Evolutionary conservation across 2,888 invertebrate species (phyloP).

Genomic region (Pelosia muscerda): DNA sequence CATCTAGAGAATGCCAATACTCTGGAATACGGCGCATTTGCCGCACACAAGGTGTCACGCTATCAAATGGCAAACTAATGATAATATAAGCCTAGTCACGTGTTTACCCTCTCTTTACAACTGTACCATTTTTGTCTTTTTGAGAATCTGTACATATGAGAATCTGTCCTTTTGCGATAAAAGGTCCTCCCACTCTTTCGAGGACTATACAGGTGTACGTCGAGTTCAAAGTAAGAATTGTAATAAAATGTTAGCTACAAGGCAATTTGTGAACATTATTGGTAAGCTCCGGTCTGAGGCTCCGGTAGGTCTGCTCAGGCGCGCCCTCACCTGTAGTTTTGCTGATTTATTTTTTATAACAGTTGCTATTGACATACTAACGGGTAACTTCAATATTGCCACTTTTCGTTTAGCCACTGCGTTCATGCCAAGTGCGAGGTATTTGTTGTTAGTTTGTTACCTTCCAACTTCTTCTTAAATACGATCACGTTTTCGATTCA

Average conservation of each 20-base stretch:
- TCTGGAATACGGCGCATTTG: too few relatives aligned
- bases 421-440: background rate
- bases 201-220: background rate
- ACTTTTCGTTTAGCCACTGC: background rate
- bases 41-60: too few relatives aligned
- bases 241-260: background rate
- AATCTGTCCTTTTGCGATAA: too few relatives aligned
- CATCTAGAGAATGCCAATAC: too few relatives aligned
- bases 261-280: background rate
- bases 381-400: background rate
- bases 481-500: background rate
- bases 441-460: too few relatives aligned
- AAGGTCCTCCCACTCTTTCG: background rate
- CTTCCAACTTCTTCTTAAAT: background rate
- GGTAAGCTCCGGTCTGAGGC: background rate
- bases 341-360: background rate
- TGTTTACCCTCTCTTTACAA: too few relatives aligned
- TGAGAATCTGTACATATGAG: too few relatives aligned
- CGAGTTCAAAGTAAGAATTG: background rate
- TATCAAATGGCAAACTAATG: too few relatives aligned
- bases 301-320: background rate
- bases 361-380: slow-evolving; percentile 4
- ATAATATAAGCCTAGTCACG: too few relatives aligned
- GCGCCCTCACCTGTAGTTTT: background rate
- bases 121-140: too few relatives aligned